Evolutionary conservation across 2,113 vertebrate species (phyloP).

Genomic region (Phoxinus phoxinus): DNA sequence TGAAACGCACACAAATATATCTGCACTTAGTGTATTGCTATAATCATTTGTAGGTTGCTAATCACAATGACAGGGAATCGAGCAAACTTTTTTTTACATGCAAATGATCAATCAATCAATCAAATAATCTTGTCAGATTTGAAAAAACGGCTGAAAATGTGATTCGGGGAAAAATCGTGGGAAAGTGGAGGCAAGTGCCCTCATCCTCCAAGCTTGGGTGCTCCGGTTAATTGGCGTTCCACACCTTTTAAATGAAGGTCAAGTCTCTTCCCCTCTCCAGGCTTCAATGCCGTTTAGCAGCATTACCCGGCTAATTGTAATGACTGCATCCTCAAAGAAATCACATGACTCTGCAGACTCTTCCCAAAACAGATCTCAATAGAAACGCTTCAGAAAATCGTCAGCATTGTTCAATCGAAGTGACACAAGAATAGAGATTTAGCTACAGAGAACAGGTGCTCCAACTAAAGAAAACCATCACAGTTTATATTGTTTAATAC

Average conservation of each 20-base stretch:
- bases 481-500: neutral
- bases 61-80: neutral
- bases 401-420: slow-evolving; percentile 4
- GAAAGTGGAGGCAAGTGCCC: slow-evolving; percentile 64
- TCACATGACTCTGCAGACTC: slow-evolving; percentile 19
- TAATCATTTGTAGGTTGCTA: neutral
- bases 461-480: neutral
- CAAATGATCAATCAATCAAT: neutral
- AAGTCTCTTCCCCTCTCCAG: slow-evolving; percentile 55
- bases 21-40: neutral
- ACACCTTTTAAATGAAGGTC: slow-evolving; percentile 68
- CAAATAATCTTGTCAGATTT: neutral
- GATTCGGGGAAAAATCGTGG: slow-evolving; percentile 40
- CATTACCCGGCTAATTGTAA: slow-evolving; percentile 59
- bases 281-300: slow-evolving; percentile 57
- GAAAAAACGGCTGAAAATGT: neutral
- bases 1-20: neutral
- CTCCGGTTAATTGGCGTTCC: slow-evolving; percentile 61
- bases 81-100: neutral
- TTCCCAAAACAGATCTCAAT: slow-evolving; percentile 16
- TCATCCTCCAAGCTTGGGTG: slow-evolving; percentile 58
- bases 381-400: slow-evolving; percentile 1
- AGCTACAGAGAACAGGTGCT: neutral
- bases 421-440: slow-evolving; percentile 25
- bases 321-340: slow-evolving; percentile 41